phyloP scores from a whole-genome alignment of 2,888 invertebrate species.

The Scaptomyza reducta region DNA sequence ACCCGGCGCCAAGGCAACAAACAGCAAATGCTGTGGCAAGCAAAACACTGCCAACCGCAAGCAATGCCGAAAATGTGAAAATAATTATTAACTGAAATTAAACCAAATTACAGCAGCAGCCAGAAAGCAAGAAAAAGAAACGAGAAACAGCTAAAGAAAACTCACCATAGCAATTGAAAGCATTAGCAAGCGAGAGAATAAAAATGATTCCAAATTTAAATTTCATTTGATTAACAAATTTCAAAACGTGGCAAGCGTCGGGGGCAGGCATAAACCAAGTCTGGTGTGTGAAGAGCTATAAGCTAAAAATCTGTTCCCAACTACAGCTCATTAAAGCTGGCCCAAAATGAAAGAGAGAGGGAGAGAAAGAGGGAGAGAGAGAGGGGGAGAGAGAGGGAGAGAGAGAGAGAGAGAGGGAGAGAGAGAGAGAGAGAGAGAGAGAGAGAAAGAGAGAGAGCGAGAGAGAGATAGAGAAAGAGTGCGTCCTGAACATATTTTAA shows the following conservation, averaged over 20 bases:
- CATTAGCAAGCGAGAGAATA: constrained; percentile 24
- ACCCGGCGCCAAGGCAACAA: constrained; percentile 68
- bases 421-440: no score
- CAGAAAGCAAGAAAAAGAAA: constrained; percentile 5
- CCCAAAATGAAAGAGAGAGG: background rate
- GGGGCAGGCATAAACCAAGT: constrained; percentile 33
- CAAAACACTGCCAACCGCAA: constrained; percentile 61
- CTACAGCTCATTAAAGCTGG: constrained; percentile 71
- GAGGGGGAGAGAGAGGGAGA: no score
- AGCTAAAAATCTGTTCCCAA: constrained; percentile 58
- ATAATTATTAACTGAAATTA: constrained; percentile 80
- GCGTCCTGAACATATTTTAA: constrained; percentile 47
- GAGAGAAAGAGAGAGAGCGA: no score
- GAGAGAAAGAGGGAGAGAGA: no score
- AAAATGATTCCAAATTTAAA: constrained; percentile 65
- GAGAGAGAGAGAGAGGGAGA: no score
- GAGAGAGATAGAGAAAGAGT: no score
- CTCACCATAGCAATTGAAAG: constrained; percentile 54
- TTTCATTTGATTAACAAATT: constrained; percentile 64
- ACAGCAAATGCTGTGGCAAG: constrained; percentile 3
- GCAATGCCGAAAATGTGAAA: constrained; percentile 73
- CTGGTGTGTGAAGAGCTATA: constrained; percentile 31
- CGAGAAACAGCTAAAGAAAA: constrained; percentile 3
- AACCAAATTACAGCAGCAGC: constrained; percentile 64
- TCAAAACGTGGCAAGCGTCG: constrained; percentile 21